Base-by-base conservation (phyloP, 2,888 invertebrate genomes). In the Aleiodes testaceus region DNA sequence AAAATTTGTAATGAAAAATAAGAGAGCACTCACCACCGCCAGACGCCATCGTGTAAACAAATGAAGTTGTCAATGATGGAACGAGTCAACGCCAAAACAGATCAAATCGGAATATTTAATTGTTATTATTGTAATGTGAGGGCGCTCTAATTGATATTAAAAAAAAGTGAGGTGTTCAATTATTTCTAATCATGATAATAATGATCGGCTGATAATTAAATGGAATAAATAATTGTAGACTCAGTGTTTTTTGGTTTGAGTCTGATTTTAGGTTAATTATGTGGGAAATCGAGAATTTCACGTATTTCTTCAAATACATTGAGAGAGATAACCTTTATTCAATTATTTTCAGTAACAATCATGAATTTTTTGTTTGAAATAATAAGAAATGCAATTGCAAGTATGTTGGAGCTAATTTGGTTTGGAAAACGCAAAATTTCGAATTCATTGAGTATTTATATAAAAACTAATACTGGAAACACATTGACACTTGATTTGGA, bases 381-480 rank as follows among this genome's bases (percentile, higher is more conserved):
- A 66, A 76, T 93, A 63, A 89, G 88, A 81, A 87, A 87, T 78
- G 85, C 92, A 76, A 87, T 92, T 75, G 84, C 90, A 75, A 91
- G 88, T 79, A 92, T 93, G 91, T 80, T 92, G 69, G 89, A 92
- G 79, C 80, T 93, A 69, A 86, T 93, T 72, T 91, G 90, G 82
- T 91, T 92, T 77, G 89, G 92, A 9, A 91, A 90, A 78, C 90
- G 90, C 74, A 89, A 89, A 30, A 88, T 92, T 52, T 89, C 89
- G 3, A 91, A 92, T 85, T 89, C 90, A 1, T 79, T 93, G 49
- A 92, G 89, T 83, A 91, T 93, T 82, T 92, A 92, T 79, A 89
- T 93, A 0, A 93, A 93, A 88, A 93, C 92, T 0, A 92, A 92
- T 78, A 92, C 91, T 7, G 91, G 91, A 0, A 91, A 89, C 73